These are phyloP conservation scores for Cryptocephalus moraei DNA, from an alignment of 2,888 invertebrate genomes.

Conservation along the genomic window DNA sequence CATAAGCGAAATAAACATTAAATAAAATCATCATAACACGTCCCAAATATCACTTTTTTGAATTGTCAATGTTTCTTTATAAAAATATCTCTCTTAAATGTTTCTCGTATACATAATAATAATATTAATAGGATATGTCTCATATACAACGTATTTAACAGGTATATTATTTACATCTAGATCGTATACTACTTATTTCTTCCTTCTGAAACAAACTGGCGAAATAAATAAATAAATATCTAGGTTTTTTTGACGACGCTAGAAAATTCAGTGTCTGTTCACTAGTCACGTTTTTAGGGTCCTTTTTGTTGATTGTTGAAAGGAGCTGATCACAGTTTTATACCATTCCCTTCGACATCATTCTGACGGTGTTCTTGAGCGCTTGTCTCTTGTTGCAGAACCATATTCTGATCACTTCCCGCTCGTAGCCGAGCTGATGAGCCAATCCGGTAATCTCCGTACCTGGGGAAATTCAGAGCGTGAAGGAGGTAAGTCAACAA, in stretches of 20 bases:
- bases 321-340: slow-evolving; percentile 32
- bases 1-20: background rate
- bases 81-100: background rate
- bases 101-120: background rate
- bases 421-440: slow-evolving; percentile 90
- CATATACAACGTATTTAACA: no score
- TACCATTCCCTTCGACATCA: slow-evolving; percentile 84
- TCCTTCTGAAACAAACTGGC: no score
- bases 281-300: no score
- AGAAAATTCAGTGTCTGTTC: no score
- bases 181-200: background rate
- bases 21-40: background rate
- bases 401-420: slow-evolving; percentile 98
- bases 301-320: slow-evolving; percentile 4
- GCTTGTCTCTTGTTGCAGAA: slow-evolving; percentile 98
- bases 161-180: background rate
- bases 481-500: no score
- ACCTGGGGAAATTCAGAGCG: slow-evolving; percentile 45
- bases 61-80: slow-evolving; percentile 5
- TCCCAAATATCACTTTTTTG: background rate
- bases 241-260: no score
- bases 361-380: slow-evolving; percentile 91
- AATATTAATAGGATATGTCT: background rate
- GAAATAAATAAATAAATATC: no score
- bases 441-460: slow-evolving; percentile 94